These are phyloP conservation scores for Spilogale gracilis DNA, from an alignment of 2,113 vertebrate genomes.

Conservation along the genomic window DNA sequence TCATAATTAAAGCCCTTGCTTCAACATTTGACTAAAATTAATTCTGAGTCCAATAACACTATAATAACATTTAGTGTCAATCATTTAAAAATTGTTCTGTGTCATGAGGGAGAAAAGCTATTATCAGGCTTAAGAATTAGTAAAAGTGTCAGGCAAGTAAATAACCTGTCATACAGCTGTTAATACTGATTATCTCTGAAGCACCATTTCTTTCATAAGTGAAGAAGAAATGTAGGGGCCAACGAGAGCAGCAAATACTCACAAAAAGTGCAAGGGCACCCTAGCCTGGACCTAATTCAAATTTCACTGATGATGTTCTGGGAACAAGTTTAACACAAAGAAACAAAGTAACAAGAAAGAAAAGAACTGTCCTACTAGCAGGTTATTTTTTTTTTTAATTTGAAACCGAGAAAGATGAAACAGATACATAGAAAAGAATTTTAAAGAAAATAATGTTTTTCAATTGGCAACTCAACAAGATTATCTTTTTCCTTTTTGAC, in stretches of 20 bases:
- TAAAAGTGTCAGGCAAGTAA: conserved; percentile 82
- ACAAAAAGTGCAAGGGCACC: neutral
- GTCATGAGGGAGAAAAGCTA: conserved; percentile 83
- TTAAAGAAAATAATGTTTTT: neutral
- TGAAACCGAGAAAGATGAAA: neutral
- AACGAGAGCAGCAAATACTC: neutral
- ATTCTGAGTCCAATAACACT: conserved; percentile 85
- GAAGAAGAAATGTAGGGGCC: conserved; percentile 47
- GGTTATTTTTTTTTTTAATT: too few relatives aligned
- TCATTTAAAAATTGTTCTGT: conserved; percentile 86
- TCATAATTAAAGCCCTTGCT: conserved; percentile 79
- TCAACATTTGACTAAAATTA: conserved; percentile 87
- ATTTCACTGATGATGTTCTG: neutral
- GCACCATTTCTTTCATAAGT: conserved; percentile 60
- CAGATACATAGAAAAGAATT: neutral
- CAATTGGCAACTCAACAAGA: neutral
- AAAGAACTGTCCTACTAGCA: neutral
- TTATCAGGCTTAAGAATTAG: conserved; percentile 86
- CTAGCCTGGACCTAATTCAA: neutral
- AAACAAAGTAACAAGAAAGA: neutral
- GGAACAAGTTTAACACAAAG: neutral
- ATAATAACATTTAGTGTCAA: conserved; percentile 88
- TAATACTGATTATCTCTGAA: conserved; percentile 86
- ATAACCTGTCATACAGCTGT: conserved; percentile 82
- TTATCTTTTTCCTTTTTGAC: neutral